These are phyloP conservation scores for Eristalinus sepulchralis DNA, from an alignment of 2,888 invertebrate species.

Conservation along the genomic window DNA sequence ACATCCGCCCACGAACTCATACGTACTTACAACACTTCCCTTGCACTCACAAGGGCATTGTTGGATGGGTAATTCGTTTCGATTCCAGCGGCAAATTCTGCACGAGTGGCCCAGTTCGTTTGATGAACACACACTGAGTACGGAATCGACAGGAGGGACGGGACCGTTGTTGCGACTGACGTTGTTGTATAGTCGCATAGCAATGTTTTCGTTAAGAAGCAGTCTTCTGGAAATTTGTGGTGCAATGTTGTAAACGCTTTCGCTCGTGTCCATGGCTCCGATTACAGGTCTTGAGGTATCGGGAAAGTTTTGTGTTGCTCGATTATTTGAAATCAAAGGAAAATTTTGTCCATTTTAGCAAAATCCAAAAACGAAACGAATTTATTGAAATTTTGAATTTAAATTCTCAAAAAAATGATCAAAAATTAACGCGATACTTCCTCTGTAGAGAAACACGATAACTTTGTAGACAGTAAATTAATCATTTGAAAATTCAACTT, in stretches of 20 bases:
- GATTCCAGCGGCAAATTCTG: constrained; percentile 79
- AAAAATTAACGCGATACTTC: no score
- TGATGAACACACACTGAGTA: constrained; percentile 74
- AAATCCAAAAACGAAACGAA: no score
- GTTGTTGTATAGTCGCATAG: constrained; percentile 74
- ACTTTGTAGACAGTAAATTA: no score
- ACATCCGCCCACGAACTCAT: neutral
- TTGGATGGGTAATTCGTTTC: constrained; percentile 76
- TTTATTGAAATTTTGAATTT: no score
- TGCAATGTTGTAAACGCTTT: constrained; percentile 1
- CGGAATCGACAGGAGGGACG: constrained; percentile 28
- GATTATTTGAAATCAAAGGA: no score
- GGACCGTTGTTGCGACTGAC: constrained; percentile 51
- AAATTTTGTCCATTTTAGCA: no score
- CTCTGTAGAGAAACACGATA: no score
- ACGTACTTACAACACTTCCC: constrained; percentile 78
- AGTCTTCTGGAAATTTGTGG: constrained; percentile 22
- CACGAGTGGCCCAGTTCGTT: constrained; percentile 77
- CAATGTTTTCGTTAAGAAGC: constrained; percentile 72
- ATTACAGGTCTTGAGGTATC: neutral
- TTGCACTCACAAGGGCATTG: constrained; percentile 78
- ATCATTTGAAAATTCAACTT: no score
- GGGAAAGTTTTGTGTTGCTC: no score
- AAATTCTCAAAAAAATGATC: no score
- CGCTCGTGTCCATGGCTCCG: constrained; percentile 22